Percentiles rank a stretch among this genome's conserved stretches.
Evolutionary conservation across 2,113 vertebrate species (phyloP).

Genomic region (Grallaria varia): DNA sequence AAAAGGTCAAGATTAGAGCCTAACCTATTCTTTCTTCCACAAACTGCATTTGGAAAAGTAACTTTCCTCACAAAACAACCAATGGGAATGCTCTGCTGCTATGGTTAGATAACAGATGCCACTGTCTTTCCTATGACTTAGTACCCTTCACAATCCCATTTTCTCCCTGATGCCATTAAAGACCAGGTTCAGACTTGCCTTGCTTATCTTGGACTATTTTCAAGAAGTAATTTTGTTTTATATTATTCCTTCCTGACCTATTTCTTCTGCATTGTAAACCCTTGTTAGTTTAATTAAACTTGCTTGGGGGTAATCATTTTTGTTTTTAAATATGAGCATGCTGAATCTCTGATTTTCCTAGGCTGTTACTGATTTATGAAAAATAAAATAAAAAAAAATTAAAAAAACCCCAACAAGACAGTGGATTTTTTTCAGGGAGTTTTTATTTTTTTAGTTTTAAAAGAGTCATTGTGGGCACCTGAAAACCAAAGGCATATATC

Average conservation of each 20-base stretch:
- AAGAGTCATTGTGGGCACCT: neutral
- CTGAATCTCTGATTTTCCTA: constrained; percentile 4
- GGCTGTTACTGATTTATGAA: neutral
- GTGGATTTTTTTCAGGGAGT: neutral
- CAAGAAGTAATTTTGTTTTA: constrained; percentile 40
- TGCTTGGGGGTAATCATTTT: constrained; percentile 28
- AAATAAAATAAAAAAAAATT: neutral
- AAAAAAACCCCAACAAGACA: neutral
- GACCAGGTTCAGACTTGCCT: constrained; percentile 40
- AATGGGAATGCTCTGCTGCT: neutral
- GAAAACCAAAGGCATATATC: neutral
- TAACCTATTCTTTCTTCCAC: neutral
- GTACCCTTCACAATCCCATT: constrained; percentile 3
- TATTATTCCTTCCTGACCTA: constrained; percentile 46
- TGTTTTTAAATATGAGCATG: neutral
- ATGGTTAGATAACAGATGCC: neutral
- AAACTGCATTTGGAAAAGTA: neutral
- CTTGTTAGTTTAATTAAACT: constrained; percentile 45
- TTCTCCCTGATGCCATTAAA: constrained; percentile 27
- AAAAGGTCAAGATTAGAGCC: neutral
- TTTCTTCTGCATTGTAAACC: constrained; percentile 32
- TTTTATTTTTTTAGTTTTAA: neutral
- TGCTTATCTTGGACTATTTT: constrained; percentile 48
- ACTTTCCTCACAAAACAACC: neutral
- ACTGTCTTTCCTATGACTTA: constrained; percentile 41